phyloP scores from a whole-genome alignment of 2,888 invertebrate genomes.

The Argyra leucocephala region DNA sequence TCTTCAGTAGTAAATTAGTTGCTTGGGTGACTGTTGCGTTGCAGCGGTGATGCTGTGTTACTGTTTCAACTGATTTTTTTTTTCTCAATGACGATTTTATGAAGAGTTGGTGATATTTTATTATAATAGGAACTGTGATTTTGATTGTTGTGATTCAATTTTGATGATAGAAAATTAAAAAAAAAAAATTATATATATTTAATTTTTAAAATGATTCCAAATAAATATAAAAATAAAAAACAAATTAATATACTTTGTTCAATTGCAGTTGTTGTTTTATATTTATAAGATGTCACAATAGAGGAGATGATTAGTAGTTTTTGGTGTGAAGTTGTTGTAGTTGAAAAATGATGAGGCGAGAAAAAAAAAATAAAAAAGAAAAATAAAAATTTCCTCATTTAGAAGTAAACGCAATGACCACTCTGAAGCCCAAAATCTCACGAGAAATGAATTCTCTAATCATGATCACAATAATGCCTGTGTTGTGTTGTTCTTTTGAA shows the following conservation, averaged over 20 bases:
- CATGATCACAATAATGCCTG: neutral
- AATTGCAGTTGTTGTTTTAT: neutral
- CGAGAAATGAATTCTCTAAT: neutral
- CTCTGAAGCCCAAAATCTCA: neutral
- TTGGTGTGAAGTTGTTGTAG: neutral
- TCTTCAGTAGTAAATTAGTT: neutral
- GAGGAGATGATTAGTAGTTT: neutral
- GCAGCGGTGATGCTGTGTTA: neutral
- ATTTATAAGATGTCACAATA: constrained; percentile 4
- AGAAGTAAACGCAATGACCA: neutral
- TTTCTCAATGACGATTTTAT: neutral
- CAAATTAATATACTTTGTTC: constrained; percentile 6
- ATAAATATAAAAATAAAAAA: neutral
- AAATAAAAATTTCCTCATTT: neutral
- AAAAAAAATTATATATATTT: neutral
- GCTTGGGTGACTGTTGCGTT: neutral
- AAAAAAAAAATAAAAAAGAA: neutral
- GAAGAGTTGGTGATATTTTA: constrained; percentile 1
- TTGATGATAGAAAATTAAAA: constrained; percentile 3
- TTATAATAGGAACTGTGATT: neutral
- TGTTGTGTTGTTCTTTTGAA: neutral
- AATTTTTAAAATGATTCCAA: constrained; percentile 4
- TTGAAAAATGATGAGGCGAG: constrained; percentile 1
- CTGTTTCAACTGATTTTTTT: neutral
- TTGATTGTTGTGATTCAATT: constrained; percentile 4